Percentiles rank a stretch among this genome's conserved stretches.
Conservation (phyloP, 2,888 invertebrate genomes). For the Incurvaria masculella region DNA sequence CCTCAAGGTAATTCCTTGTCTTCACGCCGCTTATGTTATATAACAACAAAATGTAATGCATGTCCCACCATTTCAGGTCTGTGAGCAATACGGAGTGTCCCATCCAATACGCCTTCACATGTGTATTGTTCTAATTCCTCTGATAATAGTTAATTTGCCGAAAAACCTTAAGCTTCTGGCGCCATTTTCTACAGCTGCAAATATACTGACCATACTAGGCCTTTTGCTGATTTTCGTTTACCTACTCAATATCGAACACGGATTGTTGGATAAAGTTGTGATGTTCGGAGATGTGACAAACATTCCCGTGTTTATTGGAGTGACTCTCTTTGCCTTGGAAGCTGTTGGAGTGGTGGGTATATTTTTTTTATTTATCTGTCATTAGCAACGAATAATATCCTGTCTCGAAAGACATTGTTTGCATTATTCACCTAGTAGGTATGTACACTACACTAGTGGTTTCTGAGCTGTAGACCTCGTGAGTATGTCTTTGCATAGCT, state of each 20-base stretch:
- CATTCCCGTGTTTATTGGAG: slow-evolving; percentile 81
- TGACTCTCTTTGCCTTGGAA: slow-evolving; percentile 83
- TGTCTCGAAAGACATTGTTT: too few relatives aligned
- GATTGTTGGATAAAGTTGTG: slow-evolving; percentile 41
- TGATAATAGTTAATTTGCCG: slow-evolving; percentile 62
- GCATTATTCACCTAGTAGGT: too few relatives aligned
- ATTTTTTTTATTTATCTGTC: not conserved
- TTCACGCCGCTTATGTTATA: not conserved
- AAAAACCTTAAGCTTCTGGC: slow-evolving; percentile 73
- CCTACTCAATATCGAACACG: slow-evolving; percentile 62
- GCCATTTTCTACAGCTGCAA: slow-evolving; percentile 76
- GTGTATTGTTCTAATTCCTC: slow-evolving; percentile 56
- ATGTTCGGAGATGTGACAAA: slow-evolving; percentile 43
- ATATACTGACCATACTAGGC: slow-evolving; percentile 67
- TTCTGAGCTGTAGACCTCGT: too few relatives aligned
- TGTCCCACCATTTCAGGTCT: slow-evolving; percentile 34
- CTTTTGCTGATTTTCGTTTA: slow-evolving; percentile 71
- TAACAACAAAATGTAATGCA: not conserved
- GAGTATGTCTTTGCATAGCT: too few relatives aligned
- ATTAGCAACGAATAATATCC: too few relatives aligned
- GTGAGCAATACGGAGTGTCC: slow-evolving; percentile 34
- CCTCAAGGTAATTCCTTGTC: slow-evolving; percentile 1
- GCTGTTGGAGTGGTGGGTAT: slow-evolving; percentile 69
- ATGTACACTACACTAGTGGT: too few relatives aligned
- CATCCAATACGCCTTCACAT: slow-evolving; percentile 53